Evolutionary conservation across 2,113 vertebrate species (phyloP).

Genomic region (Ellobius talpinus): DNA sequence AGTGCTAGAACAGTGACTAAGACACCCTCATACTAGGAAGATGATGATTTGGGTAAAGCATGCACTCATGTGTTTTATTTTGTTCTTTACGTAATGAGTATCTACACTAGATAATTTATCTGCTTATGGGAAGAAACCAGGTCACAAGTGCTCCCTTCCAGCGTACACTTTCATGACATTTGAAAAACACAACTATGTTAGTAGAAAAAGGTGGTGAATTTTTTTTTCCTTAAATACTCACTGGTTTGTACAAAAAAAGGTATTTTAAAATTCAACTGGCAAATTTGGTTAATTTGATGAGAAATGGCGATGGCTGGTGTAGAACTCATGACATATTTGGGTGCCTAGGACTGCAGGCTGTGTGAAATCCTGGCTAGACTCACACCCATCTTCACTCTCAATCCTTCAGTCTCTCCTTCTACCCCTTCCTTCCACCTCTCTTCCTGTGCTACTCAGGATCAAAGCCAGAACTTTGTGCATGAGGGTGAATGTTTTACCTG

Average conservation of each 20-base stretch:
- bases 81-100: conserved; percentile 27
- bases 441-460: neutral
- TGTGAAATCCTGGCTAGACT: neutral
- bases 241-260: neutral
- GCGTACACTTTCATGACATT: conserved; percentile 1
- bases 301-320: neutral
- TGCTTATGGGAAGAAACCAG: neutral
- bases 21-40: neutral
- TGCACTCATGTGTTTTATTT: neutral
- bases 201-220: neutral
- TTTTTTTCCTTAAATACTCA: neutral
- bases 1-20: neutral
- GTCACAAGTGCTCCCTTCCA: neutral
- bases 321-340: neutral
- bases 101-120: neutral
- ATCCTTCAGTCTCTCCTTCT: neutral
- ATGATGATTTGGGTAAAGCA: neutral
- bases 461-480: neutral
- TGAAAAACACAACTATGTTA: neutral
- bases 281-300: neutral
- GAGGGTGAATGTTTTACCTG: neutral
- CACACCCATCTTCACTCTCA: too few species aligned
- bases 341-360: neutral
- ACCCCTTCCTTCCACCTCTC: neutral
- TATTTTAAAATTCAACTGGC: neutral